Conservation (phyloP, 2,113 vertebrate genomes). For the Dendropsophus ebraccatus region DNA sequence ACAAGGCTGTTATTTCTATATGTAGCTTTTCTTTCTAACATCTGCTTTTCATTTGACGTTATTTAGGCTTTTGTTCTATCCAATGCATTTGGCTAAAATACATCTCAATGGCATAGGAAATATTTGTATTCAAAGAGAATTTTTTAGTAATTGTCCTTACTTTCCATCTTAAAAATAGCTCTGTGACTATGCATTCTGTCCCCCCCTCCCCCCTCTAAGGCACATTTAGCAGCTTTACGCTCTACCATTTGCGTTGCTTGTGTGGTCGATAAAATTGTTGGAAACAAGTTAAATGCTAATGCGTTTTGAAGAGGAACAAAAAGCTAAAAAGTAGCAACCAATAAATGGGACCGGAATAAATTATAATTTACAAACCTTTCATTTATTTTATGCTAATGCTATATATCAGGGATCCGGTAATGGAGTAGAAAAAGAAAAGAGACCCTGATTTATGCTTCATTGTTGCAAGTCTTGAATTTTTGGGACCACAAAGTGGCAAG, state of each 20-base stretch:
- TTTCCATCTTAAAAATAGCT: constrained; percentile 48
- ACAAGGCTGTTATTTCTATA: constrained; percentile 28
- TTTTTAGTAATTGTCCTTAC: constrained; percentile 45
- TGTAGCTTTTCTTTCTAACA: constrained; percentile 38
- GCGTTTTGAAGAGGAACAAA: constrained; percentile 1
- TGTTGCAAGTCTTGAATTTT: neutral
- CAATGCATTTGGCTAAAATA: constrained; percentile 53
- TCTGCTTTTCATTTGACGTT: constrained; percentile 51
- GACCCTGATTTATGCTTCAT: neutral
- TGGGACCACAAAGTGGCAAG: neutral
- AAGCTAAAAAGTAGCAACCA: neutral
- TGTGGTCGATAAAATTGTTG: constrained; percentile 8
- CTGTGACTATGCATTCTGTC: neutral
- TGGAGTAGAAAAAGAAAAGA: neutral
- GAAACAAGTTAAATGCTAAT: constrained; percentile 17
- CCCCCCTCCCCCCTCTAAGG: neutral
- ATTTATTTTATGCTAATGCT: neutral
- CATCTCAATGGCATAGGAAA: constrained; percentile 47
- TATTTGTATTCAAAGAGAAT: constrained; percentile 49
- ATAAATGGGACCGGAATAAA: neutral
- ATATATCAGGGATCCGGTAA: neutral
- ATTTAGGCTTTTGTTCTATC: constrained; percentile 51
- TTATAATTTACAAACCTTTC: constrained; percentile 22
- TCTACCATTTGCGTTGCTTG: constrained; percentile 11
- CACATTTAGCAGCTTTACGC: constrained; percentile 5